Percentiles rank a stretch among this genome's conserved stretches.
These are phyloP conservation scores for Solenopsis fugax DNA, from an alignment of 1,140 invertebrate species.

Conservation along the genomic window DNA sequence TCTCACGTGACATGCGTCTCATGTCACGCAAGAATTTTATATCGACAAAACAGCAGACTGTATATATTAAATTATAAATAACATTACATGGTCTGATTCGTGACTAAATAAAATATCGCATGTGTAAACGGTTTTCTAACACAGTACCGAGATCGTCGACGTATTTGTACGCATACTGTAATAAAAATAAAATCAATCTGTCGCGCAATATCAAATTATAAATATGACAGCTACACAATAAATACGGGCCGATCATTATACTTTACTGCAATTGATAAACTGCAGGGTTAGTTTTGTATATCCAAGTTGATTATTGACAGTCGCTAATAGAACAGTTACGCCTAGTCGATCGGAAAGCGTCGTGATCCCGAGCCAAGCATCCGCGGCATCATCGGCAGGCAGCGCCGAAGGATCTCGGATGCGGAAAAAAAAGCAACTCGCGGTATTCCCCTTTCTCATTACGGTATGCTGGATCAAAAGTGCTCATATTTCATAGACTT, in stretches of 20 bases:
- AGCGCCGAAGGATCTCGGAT: neutral
- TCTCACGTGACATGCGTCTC: constrained; percentile 24
- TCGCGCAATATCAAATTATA: neutral
- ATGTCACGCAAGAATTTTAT: constrained; percentile 23
- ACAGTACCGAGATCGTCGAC: neutral
- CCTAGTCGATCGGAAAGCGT: constrained; percentile 26
- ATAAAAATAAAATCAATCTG: constrained; percentile 1
- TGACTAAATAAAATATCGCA: neutral
- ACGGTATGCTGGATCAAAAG: constrained; percentile 62
- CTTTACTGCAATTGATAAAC: neutral
- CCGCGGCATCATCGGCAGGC: constrained; percentile 32
- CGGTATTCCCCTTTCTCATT: constrained; percentile 64
- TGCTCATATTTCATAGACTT: constrained; percentile 65
- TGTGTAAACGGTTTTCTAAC: neutral
- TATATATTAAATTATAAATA: neutral
- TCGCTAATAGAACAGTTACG: constrained; percentile 9
- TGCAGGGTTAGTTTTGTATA: neutral
- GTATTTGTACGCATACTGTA: neutral
- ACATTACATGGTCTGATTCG: too few species aligned
- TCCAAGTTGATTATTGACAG: neutral
- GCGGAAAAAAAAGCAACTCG: constrained; percentile 14
- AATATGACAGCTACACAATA: neutral
- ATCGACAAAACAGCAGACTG: neutral
- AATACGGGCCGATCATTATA: neutral
- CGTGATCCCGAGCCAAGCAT: constrained; percentile 35